Base-by-base conservation (phyloP, 1,140 invertebrate genomes). In the Drosophila obscura region DNA sequence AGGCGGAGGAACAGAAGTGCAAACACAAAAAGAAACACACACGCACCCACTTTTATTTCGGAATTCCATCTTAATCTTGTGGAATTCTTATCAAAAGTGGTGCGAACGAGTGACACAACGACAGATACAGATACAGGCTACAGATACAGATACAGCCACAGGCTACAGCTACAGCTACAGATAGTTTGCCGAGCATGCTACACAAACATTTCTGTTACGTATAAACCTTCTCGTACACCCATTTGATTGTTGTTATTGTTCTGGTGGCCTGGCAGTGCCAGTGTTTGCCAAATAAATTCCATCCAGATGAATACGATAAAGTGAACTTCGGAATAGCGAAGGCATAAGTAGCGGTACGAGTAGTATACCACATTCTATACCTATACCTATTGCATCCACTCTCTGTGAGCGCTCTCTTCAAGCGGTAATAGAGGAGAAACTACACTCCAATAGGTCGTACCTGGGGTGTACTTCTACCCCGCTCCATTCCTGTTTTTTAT, bases 51-150 rank as follows among this genome's bases (percentile, higher is more conserved):
- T 48, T 56, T 28, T 41, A 26, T 69, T 8, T 69, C 26, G 66
- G 66, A 69, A 69, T 69, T 69, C 66, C 66, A 69, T 69, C 64
- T 56, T 69, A 69, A 69, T 69, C 66, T 39, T 68, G 51, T 24
- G 64, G 15, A 13, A 46, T 9, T 44, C 66, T 69, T 69, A 69
- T 69, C 66, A 69, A 59, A 15, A 5, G 13, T 45, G 53, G 4
- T 35, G 41, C 31, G 65, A 67, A 63, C 35, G 39, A 28, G 62
- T 46, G 48, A 69, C 66, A 69, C 35, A 65, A 68, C 64, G 66
- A 50, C 66, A 69, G 66, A 71, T 69, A 71, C 28, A 24, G 50
- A 41, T 69, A 69, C 66, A 22, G 50, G 50, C 31, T 69, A 69
- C 66, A 22, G 50, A 31, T 69, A 69, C 66, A 48, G 46, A 46